Evolutionary conservation across 2,113 vertebrate species (phyloP).

Genomic region (Ophthalmolycus amberensis): DNA sequence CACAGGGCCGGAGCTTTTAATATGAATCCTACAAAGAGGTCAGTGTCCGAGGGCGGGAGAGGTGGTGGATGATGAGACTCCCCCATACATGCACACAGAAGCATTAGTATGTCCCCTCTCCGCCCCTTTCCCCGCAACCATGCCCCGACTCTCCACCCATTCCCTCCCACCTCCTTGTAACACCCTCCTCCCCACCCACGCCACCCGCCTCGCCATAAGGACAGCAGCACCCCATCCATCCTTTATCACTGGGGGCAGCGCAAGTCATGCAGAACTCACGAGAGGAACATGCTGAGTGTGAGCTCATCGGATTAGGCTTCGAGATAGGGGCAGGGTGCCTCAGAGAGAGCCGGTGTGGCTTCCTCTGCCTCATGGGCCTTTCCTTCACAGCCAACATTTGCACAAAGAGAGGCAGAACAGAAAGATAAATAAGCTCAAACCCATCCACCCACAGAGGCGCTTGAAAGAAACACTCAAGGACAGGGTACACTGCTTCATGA

Average conservation of each 20-base stretch:
- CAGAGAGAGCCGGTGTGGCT: slow-evolving; percentile 42
- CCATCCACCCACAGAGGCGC: neutral
- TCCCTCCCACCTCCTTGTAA: slow-evolving; percentile 59
- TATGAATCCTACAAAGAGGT: slow-evolving; percentile 81
- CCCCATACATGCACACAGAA: slow-evolving; percentile 57
- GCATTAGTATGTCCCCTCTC: slow-evolving; percentile 49
- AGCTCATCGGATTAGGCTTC: slow-evolving; percentile 82
- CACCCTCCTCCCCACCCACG: slow-evolving; percentile 6
- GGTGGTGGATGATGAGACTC: slow-evolving; percentile 58
- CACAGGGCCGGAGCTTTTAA: slow-evolving; percentile 75
- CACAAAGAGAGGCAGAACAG: slow-evolving; percentile 22
- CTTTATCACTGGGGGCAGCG: slow-evolving; percentile 80
- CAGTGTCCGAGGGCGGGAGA: slow-evolving; percentile 74
- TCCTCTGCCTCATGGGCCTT: slow-evolving; percentile 49
- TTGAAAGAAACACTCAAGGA: neutral
- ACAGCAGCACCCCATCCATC: slow-evolving; percentile 66
- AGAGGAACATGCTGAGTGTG: slow-evolving; percentile 82
- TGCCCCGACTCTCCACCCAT: slow-evolving; percentile 40
- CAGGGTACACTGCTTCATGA: neutral
- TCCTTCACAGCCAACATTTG: slow-evolving; percentile 36
- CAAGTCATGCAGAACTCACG: slow-evolving; percentile 85
- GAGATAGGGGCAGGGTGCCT: slow-evolving; percentile 67
- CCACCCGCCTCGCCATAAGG: slow-evolving; percentile 43
- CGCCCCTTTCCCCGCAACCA: slow-evolving; percentile 50
- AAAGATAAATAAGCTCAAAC: slow-evolving; percentile 23